A percentile compares a stretch with the other conserved stretches of the same genome.
phyloP scores from a whole-genome alignment of 1,140 invertebrate species.

The Drosophila burlai region DNA sequence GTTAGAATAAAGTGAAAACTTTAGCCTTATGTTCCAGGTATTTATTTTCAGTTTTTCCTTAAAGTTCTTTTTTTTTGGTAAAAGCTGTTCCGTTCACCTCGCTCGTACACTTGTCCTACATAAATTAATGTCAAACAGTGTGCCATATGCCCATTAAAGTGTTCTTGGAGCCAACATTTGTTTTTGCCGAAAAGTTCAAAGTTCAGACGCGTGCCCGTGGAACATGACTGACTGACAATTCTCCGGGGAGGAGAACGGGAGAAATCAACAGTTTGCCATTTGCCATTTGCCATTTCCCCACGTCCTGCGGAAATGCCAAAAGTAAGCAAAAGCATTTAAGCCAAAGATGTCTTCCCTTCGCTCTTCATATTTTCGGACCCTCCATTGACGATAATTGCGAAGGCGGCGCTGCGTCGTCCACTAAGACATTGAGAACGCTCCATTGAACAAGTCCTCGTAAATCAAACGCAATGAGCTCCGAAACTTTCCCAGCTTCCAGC shows the following conservation, averaged over 20 bases:
- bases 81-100: neutral
- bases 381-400: slow-evolving; percentile 64
- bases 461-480: slow-evolving; percentile 62
- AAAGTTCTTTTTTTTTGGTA: neutral
- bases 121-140: slow-evolving; percentile 40
- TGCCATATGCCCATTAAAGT: slow-evolving; percentile 38
- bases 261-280: slow-evolving; percentile 78
- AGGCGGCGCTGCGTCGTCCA: slow-evolving; percentile 39
- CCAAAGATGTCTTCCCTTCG: slow-evolving; percentile 24
- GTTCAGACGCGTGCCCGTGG: slow-evolving; percentile 66
- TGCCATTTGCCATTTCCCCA: slow-evolving; percentile 16
- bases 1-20: slow-evolving; percentile 11
- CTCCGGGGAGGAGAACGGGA: slow-evolving; percentile 32
- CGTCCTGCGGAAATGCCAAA: slow-evolving; percentile 46
- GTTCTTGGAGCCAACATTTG: slow-evolving; percentile 25
- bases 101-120: slow-evolving; percentile 11
- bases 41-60: slow-evolving; percentile 1
- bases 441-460: slow-evolving; percentile 63
- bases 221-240: slow-evolving; percentile 42
- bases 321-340: slow-evolving; percentile 28
- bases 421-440: slow-evolving; percentile 55
- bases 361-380: slow-evolving; percentile 8
- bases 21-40: slow-evolving; percentile 4
- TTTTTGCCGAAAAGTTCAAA: slow-evolving; percentile 64
- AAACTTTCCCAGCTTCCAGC: neutral